Conservation (phyloP, 2,888 invertebrate species). For the Leucania comma region DNA sequence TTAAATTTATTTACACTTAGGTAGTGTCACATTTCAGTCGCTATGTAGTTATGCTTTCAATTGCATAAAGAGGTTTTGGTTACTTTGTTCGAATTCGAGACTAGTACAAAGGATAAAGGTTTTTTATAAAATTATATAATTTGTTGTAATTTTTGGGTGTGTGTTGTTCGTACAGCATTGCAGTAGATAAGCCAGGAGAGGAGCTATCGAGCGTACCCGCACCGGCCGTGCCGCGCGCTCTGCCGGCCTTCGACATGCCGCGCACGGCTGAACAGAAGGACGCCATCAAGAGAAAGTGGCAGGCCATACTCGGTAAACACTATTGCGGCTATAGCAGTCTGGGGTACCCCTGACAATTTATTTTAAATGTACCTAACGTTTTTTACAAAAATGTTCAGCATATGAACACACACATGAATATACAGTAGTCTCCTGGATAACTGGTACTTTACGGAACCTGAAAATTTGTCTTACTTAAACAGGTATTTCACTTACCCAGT, state of each 20-base stretch:
- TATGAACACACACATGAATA: too few relatives aligned
- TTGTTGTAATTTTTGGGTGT: background rate
- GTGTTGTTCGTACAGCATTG: conserved; percentile 37
- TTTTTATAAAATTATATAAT: background rate
- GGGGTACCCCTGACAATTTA: too few relatives aligned
- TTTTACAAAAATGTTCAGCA: too few relatives aligned
- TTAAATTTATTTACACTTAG: too few relatives aligned
- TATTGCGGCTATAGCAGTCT: background rate
- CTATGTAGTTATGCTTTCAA: too few relatives aligned
- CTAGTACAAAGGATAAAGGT: background rate
- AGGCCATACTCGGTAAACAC: conserved; percentile 89
- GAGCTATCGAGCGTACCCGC: conserved; percentile 69
- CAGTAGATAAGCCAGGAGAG: conserved; percentile 71
- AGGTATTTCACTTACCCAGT: too few relatives aligned
- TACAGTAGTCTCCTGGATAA: too few relatives aligned
- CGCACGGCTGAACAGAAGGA: conserved; percentile 94
- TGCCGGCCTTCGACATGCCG: conserved; percentile 87
- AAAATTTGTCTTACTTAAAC: too few relatives aligned
- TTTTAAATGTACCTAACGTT: too few relatives aligned
- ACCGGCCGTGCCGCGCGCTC: conserved; percentile 69
- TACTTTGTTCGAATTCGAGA: background rate
- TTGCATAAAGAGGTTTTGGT: too few relatives aligned
- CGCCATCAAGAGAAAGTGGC: conserved; percentile 95
- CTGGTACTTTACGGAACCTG: too few relatives aligned
- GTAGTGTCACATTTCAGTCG: too few relatives aligned